Conservation (phyloP, 2,888 invertebrate genomes). For the Eupithecia subfuscata region DNA sequence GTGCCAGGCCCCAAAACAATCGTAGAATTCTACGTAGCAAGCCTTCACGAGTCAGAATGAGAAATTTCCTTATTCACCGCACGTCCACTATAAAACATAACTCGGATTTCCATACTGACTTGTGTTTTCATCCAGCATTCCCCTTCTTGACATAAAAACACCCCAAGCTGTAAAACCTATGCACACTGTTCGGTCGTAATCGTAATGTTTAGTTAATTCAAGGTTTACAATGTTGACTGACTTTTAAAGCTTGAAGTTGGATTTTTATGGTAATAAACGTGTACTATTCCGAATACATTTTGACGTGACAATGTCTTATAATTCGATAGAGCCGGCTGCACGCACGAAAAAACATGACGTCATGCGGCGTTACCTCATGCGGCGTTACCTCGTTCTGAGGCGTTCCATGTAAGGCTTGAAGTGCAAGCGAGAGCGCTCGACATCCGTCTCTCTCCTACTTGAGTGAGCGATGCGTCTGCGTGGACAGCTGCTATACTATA, state of each 20-base stretch:
- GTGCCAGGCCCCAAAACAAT: not conserved
- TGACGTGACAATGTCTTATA: no score
- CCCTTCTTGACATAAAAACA: slow-evolving; percentile 68
- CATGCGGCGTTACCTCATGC: no score
- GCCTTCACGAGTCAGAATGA: slow-evolving; percentile 40
- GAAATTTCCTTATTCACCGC: slow-evolving; percentile 71
- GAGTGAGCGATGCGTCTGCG: no score
- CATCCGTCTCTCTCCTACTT: no score
- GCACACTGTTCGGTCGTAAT: slow-evolving; percentile 47
- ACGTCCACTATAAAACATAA: slow-evolving; percentile 82
- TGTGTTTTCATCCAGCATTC: slow-evolving; percentile 72
- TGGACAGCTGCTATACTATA: no score
- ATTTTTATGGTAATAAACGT: slow-evolving; percentile 1
- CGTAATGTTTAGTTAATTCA: slow-evolving; percentile 38
- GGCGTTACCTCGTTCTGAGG: no score
- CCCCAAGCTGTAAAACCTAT: slow-evolving; percentile 65
- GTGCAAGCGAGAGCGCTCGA: no score
- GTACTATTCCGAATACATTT: not conserved
- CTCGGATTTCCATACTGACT: slow-evolving; percentile 79
- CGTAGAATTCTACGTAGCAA: slow-evolving; percentile 24
- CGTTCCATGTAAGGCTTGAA: no score
- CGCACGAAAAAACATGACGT: no score
- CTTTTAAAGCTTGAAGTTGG: slow-evolving; percentile 19
- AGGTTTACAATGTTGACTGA: slow-evolving; percentile 32
- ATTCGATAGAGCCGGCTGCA: no score